phyloP scores from a whole-genome alignment of 2,888 invertebrate species.

The Agrochola macilenta region DNA sequence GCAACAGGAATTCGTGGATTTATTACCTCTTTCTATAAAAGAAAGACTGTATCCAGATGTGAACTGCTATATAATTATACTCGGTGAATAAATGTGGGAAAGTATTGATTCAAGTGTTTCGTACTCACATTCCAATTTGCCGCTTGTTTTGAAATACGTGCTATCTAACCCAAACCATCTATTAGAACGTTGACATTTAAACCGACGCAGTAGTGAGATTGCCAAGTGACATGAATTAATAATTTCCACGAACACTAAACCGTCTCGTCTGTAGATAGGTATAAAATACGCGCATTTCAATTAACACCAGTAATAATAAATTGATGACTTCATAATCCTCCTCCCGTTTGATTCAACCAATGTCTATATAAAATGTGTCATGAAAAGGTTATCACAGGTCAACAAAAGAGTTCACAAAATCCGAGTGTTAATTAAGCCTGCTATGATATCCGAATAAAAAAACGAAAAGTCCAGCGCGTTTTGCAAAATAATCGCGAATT shows the following conservation, averaged over 20 bases:
- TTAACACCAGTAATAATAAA: constrained; percentile 53
- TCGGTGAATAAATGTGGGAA: constrained; percentile 30
- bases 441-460: constrained; percentile 48
- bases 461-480: constrained; percentile 38
- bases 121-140: constrained; percentile 35
- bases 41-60: constrained; percentile 3
- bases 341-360: constrained; percentile 34
- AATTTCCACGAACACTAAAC: constrained; percentile 41
- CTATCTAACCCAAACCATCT: constrained; percentile 25
- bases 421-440: constrained; percentile 57
- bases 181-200: constrained; percentile 41
- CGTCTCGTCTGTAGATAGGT: constrained; percentile 19
- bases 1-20: constrained; percentile 34
- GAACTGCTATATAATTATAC: neutral
- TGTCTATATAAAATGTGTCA: constrained; percentile 33
- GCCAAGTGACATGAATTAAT: constrained; percentile 48
- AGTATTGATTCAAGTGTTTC: constrained; percentile 35
- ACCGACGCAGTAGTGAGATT: constrained; percentile 25
- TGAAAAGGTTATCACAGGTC: constrained; percentile 36
- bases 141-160: constrained; percentile 33
- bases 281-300: constrained; percentile 42
- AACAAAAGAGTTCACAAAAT: constrained; percentile 55
- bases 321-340: constrained; percentile 50
- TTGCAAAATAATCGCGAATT: constrained; percentile 57
- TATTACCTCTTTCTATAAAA: constrained; percentile 30